Evolutionary conservation across 2,888 invertebrate species (phyloP).

Genomic region (Luperina nickerlii): DNA sequence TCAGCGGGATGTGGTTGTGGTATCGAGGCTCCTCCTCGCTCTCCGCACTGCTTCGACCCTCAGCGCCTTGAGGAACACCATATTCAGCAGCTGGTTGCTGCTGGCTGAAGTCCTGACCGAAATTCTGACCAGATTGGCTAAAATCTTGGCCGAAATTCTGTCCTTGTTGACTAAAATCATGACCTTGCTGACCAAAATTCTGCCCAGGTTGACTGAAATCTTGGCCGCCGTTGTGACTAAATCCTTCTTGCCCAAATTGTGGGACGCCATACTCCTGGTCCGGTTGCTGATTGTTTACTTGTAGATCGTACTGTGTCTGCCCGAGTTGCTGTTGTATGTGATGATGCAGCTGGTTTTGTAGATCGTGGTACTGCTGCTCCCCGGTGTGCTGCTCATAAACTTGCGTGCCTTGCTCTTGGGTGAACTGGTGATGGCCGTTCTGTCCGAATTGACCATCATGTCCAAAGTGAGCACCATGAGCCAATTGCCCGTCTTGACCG

Average conservation of each 20-base stretch:
- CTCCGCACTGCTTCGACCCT: slow-evolving; percentile 81
- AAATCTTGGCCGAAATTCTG: slow-evolving; percentile 68
- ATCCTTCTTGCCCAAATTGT: slow-evolving; percentile 61
- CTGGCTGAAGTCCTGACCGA: slow-evolving; percentile 67
- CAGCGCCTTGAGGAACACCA: slow-evolving; percentile 82
- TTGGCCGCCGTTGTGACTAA: slow-evolving; percentile 59
- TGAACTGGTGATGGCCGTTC: slow-evolving; percentile 78
- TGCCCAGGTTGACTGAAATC: slow-evolving; percentile 67
- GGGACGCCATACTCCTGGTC: slow-evolving; percentile 71
- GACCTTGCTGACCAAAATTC: slow-evolving; percentile 65
- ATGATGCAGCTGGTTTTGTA: slow-evolving; percentile 82
- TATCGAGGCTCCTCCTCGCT: slow-evolving; percentile 74
- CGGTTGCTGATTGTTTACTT: slow-evolving; percentile 73
- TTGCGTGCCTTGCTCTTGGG: slow-evolving; percentile 84
- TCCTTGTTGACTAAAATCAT: slow-evolving; percentile 63
- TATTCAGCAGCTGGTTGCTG: slow-evolving; percentile 77
- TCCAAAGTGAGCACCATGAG: slow-evolving; percentile 34
- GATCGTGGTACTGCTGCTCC: slow-evolving; percentile 79
- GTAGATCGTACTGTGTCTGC: slow-evolving; percentile 78
- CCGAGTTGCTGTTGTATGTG: slow-evolving; percentile 85
- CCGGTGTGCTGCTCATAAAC: slow-evolving; percentile 83
- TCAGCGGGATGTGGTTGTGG: slow-evolving; percentile 87
- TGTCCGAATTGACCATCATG: slow-evolving; percentile 55
- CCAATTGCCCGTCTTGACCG: slow-evolving; percentile 41
- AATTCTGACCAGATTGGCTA: slow-evolving; percentile 68